Conservation (phyloP, 2,888 invertebrate genomes). For the Nephrotoma guestfalica region DNA sequence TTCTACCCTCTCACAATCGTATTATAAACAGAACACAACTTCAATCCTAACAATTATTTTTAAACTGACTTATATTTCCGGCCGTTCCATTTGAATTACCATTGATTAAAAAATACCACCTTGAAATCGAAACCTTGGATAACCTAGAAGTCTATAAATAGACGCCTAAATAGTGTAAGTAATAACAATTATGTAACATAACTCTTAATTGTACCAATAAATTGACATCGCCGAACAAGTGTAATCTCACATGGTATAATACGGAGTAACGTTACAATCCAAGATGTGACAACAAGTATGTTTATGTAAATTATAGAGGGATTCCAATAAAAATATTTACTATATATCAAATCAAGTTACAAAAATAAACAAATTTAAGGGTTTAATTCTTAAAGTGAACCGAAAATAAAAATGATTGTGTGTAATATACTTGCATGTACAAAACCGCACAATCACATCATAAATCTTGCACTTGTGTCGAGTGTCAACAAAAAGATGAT, state of each 20-base stretch:
- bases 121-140: background rate
- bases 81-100: background rate
- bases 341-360: background rate
- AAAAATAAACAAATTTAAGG: slow-evolving; percentile 1
- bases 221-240: background rate
- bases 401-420: background rate
- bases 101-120: background rate
- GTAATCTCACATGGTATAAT: background rate
- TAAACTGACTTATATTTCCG: background rate
- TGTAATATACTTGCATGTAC: background rate
- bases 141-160: background rate
- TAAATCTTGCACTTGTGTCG: slow-evolving; percentile 10
- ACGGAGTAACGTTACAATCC: background rate
- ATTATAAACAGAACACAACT: background rate
- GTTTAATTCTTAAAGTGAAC: background rate
- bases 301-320: background rate
- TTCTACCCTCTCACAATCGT: background rate
- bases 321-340: background rate
- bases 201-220: background rate
- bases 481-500: slow-evolving; percentile 1
- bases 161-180: background rate
- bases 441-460: background rate
- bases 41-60: background rate
- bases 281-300: background rate
- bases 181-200: background rate